These are phyloP conservation scores for Zonotrichia leucophrys DNA, from an alignment of 2,113 vertebrate species.

Conservation along the genomic window DNA sequence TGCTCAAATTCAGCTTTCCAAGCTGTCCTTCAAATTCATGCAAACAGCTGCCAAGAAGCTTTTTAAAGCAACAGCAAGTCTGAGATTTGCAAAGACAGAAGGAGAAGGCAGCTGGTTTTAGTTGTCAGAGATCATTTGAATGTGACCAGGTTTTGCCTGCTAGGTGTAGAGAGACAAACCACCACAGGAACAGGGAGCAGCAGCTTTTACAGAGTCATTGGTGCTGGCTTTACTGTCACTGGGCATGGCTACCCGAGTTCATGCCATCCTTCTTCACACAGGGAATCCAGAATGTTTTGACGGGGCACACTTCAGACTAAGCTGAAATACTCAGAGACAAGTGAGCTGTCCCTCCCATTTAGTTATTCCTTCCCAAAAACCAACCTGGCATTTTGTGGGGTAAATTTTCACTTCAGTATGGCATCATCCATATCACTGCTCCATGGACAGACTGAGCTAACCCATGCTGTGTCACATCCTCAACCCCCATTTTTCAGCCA, in stretches of 20 bases:
- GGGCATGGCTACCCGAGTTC: background rate
- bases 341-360: background rate
- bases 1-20: slow-evolving; percentile 3
- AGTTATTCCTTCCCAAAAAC: background rate
- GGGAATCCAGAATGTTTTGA: background rate
- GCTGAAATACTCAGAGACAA: background rate
- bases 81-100: background rate
- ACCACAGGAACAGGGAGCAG: background rate
- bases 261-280: background rate
- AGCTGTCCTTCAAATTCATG: background rate
- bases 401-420: background rate
- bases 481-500: background rate
- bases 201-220: background rate
- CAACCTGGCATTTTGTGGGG: background rate
- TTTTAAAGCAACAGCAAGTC: background rate
- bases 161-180: background rate
- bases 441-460: background rate
- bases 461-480: background rate
- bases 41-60: background rate
- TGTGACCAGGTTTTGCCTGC: background rate
- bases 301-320: background rate
- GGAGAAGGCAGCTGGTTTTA: background rate
- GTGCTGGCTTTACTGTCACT: background rate
- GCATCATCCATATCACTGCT: background rate
- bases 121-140: background rate